These are phyloP conservation scores for Cryptophagus acutangulus DNA, from an alignment of 2,888 invertebrate species.

Conservation along the genomic window DNA sequence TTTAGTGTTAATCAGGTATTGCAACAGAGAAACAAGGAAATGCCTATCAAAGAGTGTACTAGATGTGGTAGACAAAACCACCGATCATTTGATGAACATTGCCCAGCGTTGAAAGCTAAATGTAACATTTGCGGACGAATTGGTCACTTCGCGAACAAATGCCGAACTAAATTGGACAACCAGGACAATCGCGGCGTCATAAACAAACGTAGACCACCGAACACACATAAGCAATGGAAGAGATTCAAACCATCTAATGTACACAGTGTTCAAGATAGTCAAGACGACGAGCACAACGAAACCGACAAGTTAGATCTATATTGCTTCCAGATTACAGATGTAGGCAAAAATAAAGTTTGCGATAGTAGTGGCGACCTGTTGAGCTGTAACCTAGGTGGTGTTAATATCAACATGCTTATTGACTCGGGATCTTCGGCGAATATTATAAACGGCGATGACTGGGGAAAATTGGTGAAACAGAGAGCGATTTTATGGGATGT, in stretches of 20 bases:
- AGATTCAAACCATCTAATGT: too few relatives aligned
- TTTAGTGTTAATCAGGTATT: neutral
- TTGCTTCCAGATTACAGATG: too few relatives aligned
- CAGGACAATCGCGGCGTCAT: too few relatives aligned
- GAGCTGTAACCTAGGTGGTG: constrained; percentile 19
- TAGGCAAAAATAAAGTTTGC: too few relatives aligned
- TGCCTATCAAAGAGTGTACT: constrained; percentile 8
- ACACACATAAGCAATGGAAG: too few relatives aligned
- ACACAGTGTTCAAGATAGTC: too few relatives aligned
- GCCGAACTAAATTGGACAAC: constrained; percentile 13
- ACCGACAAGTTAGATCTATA: too few relatives aligned
- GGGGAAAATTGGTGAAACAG: constrained; percentile 13
- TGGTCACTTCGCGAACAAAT: constrained; percentile 20
- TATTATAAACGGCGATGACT: constrained; percentile 21
- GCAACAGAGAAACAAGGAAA: constrained; percentile 1
- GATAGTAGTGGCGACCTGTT: constrained; percentile 22
- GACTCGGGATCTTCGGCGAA: constrained; percentile 24
- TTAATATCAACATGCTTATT: constrained; percentile 19
- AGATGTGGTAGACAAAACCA: constrained; percentile 12
- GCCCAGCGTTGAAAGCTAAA: constrained; percentile 16
- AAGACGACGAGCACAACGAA: too few relatives aligned
- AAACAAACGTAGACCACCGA: too few relatives aligned
- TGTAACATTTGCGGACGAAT: constrained; percentile 19
- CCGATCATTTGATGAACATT: constrained; percentile 4
- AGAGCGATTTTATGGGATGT: constrained; percentile 20